Evolutionary conservation across 1,140 invertebrate genomes (phyloP).

Genomic region (Ceratitis capitata): DNA sequence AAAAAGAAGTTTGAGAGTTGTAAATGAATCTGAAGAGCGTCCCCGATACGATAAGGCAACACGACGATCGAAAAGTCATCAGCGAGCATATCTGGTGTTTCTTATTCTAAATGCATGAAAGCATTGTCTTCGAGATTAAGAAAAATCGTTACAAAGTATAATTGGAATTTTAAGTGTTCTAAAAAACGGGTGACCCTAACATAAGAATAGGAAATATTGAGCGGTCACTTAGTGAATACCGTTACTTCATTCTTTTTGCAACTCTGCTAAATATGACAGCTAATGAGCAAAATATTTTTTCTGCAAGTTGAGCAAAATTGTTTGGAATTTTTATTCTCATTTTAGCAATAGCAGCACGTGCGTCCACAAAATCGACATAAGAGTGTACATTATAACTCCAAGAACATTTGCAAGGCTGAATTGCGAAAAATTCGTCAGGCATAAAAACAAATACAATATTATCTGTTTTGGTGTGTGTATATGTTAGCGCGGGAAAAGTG

Average conservation of each 20-base stretch:
- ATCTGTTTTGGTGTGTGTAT: not conserved
- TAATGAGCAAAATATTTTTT: not conserved
- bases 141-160: too few relatives aligned
- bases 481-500: slow-evolving; percentile 23
- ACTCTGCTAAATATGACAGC: not conserved
- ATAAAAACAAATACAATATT: not conserved
- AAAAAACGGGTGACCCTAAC: too few relatives aligned
- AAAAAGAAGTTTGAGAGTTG: too few relatives aligned
- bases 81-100: too few relatives aligned
- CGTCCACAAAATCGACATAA: slow-evolving; percentile 3
- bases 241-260: not conserved
- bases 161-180: too few relatives aligned
- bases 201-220: too few relatives aligned
- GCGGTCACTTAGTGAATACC: too few relatives aligned
- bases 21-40: too few relatives aligned
- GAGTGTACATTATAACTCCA: slow-evolving; percentile 10
- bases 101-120: too few relatives aligned
- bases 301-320: slow-evolving; percentile 14
- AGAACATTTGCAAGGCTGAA: slow-evolving; percentile 33
- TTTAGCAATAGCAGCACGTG: slow-evolving; percentile 20
- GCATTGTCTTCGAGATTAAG: too few relatives aligned
- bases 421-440: not conserved
- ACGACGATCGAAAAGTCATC: too few relatives aligned
- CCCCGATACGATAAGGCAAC: too few relatives aligned
- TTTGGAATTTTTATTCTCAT: slow-evolving; percentile 28